Base-by-base conservation (phyloP, 2,797 vertebrate genomes). In the Rousettus madagascariensis region DNA sequence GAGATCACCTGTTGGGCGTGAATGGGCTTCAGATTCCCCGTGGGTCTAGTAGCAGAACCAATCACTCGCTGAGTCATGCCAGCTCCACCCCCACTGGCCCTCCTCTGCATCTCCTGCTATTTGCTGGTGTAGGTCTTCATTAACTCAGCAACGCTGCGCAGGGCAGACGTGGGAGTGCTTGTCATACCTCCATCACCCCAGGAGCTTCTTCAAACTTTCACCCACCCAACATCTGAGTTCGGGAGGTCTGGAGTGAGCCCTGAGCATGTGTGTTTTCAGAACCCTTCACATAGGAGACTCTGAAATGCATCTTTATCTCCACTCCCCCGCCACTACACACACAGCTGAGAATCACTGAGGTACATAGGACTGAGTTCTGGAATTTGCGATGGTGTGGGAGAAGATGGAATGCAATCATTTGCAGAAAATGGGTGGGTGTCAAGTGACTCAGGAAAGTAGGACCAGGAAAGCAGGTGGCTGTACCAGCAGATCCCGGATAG, bases 391-490 rank as follows among this genome's bases (percentile, higher is more conserved):
- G 19, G 17, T 53, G 86, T 78, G 79, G 91, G 93, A 87, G 94
- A 84, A 51, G 74, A 59, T 9, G 28, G 66, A 43, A 30, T 41
- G 61, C n/a, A 75, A 41, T 55, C 43, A 1, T 68, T n/a, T 51
- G 59, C 89, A 91, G 89, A 77, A 95, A 78, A 46, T 2, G 3
- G 57, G 93, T 85, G 89, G 91, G 93, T 38, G 95, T 63, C 43
- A 41, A 91, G 53, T 82, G 91, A 94, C 86, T 89, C 86, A 80
- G 87, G 83, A 86, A 77, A 66, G 91, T 57, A 74, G 59, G 87
- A 71, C 71, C 8, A 38, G 33, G 30, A 51, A 66, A 80, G 61
- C 72, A 82, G 77, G 92, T 33, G 43, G 22, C 80, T 77, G 36
- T 38, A 43, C 79, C 53, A 12, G 71, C 84, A 80, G 79, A 68